A percentile compares a stretch with the other conserved stretches of the same genome.
Evolutionary conservation across 2,888 invertebrate genomes (phyloP).

Genomic region (Nomada goodeniana): DNA sequence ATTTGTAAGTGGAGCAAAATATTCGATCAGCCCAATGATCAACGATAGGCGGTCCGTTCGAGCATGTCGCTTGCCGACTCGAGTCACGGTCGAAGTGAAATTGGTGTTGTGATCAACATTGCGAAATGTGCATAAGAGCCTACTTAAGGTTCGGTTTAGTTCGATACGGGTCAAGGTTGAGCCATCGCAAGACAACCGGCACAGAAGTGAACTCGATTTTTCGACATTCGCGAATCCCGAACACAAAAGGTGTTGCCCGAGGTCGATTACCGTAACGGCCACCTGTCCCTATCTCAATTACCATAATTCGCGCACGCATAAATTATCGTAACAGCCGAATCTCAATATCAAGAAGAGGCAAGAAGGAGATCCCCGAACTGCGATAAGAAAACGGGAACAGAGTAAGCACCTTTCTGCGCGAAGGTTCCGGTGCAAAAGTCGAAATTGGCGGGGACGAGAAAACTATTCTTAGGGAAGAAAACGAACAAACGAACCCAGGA

Average conservation of each 20-base stretch:
- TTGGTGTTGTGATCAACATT: constrained; percentile 76
- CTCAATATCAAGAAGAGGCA: too few species aligned
- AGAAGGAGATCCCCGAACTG: too few species aligned
- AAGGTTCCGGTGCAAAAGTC: too few species aligned
- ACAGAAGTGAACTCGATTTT: not conserved
- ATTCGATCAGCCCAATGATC: constrained; percentile 1
- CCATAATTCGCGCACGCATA: not conserved
- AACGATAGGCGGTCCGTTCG: constrained; percentile 19
- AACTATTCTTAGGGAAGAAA: too few species aligned
- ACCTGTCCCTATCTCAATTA: not conserved
- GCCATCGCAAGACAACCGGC: constrained; percentile 40
- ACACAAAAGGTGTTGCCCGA: not conserved
- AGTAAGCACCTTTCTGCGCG: too few species aligned
- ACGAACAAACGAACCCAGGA: not conserved
- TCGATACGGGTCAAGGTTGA: constrained; percentile 80
- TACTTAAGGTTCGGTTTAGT: constrained; percentile 75
- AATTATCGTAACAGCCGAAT: too few species aligned
- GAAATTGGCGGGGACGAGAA: too few species aligned
- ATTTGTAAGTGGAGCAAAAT: not conserved
- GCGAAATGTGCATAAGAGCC: constrained; percentile 74
- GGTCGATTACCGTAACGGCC: not conserved
- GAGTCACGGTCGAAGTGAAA: constrained; percentile 82
- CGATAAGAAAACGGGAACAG: too few species aligned
- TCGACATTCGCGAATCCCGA: not conserved
- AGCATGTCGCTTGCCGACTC: constrained; percentile 70